These are phyloP conservation scores for Hyperoodon ampullatus DNA, from an alignment of 2,113 vertebrate species.

Conservation along the genomic window DNA sequence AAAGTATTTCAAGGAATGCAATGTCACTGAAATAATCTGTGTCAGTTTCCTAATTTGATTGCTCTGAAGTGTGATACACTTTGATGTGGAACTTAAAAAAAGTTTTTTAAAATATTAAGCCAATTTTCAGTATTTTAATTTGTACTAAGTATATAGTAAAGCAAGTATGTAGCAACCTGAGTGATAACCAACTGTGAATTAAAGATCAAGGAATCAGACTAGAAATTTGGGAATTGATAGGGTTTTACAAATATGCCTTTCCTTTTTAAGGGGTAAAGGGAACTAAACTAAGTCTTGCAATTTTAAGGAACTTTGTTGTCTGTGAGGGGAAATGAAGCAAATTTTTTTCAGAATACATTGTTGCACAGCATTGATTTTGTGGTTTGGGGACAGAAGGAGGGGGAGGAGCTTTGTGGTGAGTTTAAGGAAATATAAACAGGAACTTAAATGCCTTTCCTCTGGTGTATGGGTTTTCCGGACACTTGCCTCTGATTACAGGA, in stretches of 20 bases:
- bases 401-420: slow-evolving; percentile 71
- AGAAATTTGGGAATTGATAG: slow-evolving; percentile 48
- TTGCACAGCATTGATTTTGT: slow-evolving; percentile 79
- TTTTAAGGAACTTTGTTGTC: slow-evolving; percentile 70
- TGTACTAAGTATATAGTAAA: slow-evolving; percentile 23
- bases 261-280: slow-evolving; percentile 33
- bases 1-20: slow-evolving; percentile 31
- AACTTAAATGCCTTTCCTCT: slow-evolving; percentile 68
- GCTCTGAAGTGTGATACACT: not conserved
- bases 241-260: not conserved
- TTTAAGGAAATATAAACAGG: slow-evolving; percentile 79
- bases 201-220: slow-evolving; percentile 24
- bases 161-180: not conserved
- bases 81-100: slow-evolving; percentile 26
- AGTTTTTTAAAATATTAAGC: not conserved
- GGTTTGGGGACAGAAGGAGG: slow-evolving; percentile 56
- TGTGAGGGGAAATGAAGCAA: slow-evolving; percentile 72
- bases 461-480: slow-evolving; percentile 38
- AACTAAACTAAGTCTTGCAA: slow-evolving; percentile 46
- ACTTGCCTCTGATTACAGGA: slow-evolving; percentile 47
- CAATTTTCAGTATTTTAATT: slow-evolving; percentile 48
- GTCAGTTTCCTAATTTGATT: not conserved
- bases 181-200: not conserved
- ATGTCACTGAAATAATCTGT: not conserved
- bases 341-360: slow-evolving; percentile 58